These are phyloP conservation scores for Cyprinodon brontotheroides DNA, from an alignment of 2,113 vertebrate species.

Conservation along the genomic window DNA sequence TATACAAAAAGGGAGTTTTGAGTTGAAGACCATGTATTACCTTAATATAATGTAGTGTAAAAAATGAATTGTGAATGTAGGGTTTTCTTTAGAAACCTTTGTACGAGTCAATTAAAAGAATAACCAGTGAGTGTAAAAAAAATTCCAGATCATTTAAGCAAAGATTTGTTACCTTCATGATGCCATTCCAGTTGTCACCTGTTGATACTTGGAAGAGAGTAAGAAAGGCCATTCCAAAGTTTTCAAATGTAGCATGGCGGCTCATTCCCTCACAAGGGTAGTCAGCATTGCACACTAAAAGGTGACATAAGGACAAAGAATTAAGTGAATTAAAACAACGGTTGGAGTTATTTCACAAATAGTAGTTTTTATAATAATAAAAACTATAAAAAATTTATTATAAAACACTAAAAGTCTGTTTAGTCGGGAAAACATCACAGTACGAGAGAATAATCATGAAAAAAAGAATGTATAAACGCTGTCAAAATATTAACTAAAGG, in stretches of 20 bases:
- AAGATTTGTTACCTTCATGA: slow-evolving; percentile 90
- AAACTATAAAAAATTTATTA: too few relatives aligned
- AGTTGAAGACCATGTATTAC: not conserved
- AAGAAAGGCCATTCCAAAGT: slow-evolving; percentile 98
- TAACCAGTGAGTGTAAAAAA: not conserved
- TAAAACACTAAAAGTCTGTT: not conserved
- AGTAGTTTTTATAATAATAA: too few relatives aligned
- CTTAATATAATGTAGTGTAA: too few relatives aligned
- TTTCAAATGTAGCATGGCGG: slow-evolving; percentile 96
- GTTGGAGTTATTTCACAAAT: not conserved
- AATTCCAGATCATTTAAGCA: not conserved
- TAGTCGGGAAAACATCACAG: not conserved
- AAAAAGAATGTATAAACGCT: not conserved
- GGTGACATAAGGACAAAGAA: not conserved
- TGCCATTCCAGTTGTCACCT: slow-evolving; percentile 98
- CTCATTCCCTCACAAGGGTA: slow-evolving; percentile 98
- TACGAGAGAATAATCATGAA: not conserved
- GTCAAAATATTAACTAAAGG: not conserved
- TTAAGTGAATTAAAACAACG: not conserved
- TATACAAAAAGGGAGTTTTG: not conserved
- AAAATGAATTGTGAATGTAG: too few relatives aligned
- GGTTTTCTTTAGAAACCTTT: too few relatives aligned
- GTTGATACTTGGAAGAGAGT: slow-evolving; percentile 98
- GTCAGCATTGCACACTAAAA: slow-evolving; percentile 90
- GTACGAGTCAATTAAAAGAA: too few relatives aligned